phyloP scores from a whole-genome alignment of 1,140 invertebrate species.

The silkworm (Bombyx mori) region DNA sequence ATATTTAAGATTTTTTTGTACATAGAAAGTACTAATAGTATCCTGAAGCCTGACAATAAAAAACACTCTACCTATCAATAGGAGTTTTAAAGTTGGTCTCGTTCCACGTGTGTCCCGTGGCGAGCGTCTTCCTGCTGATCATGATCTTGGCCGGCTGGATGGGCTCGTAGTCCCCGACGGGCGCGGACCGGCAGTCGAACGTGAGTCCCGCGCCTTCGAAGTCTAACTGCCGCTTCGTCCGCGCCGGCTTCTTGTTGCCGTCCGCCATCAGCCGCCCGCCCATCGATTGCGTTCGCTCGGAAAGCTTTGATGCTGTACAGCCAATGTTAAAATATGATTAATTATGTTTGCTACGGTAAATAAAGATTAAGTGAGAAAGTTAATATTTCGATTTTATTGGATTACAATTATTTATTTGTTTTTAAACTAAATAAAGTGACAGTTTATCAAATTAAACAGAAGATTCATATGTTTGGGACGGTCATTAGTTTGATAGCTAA shows the following conservation, averaged over 20 bases:
- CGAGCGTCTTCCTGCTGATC: constrained; percentile 60
- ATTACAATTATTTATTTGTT: no score
- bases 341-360: no score
- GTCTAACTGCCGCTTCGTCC: constrained; percentile 51
- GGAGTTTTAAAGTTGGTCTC: constrained; percentile 63
- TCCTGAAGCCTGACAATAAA: no score
- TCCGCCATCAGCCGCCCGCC: constrained; percentile 33
- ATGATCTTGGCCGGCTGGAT: constrained; percentile 55
- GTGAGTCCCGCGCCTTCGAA: constrained; percentile 47
- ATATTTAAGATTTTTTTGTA: no score
- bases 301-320: constrained; percentile 45
- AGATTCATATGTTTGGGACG: no score
- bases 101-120: constrained; percentile 61
- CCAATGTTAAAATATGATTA: no score
- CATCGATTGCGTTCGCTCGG: constrained; percentile 46
- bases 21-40: no score
- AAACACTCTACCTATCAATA: constrained; percentile 42
- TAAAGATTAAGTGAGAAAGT: no score
- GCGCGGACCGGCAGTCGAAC: constrained; percentile 36
- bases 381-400: no score
- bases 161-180: constrained; percentile 44
- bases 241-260: constrained; percentile 26
- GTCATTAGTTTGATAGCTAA: no score
- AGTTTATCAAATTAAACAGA: no score
- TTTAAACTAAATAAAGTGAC: no score